Conservation (phyloP, 2,888 invertebrate genomes). For the Pteria penguin region DNA sequence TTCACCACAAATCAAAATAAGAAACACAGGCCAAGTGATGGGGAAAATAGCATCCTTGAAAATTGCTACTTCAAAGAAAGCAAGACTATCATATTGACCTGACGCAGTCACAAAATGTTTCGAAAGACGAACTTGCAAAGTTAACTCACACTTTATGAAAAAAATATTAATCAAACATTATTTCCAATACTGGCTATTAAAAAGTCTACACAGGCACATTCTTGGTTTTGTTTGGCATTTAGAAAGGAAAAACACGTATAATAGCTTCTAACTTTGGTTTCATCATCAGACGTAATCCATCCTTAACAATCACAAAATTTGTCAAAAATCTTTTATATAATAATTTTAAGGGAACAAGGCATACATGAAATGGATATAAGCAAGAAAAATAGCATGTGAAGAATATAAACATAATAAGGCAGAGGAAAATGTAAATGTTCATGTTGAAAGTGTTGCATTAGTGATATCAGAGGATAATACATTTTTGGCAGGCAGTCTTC, state of each 20-base stretch:
- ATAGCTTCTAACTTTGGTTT: not conserved
- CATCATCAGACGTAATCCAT: not conserved
- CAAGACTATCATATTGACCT: slow-evolving; percentile 4
- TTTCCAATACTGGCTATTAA: not conserved
- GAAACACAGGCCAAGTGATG: not conserved
- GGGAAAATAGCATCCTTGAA: not conserved
- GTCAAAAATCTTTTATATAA: not conserved
- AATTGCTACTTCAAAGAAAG: not conserved
- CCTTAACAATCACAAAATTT: not conserved
- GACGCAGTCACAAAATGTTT: slow-evolving; percentile 2
- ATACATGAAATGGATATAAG: not conserved
- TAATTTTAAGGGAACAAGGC: not conserved
- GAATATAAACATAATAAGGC: not conserved
- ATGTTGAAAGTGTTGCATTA: not conserved
- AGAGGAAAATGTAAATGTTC: not conserved
- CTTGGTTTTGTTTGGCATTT: not conserved
- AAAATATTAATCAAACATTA: not conserved
- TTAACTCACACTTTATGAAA: not conserved
- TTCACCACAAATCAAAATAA: not conserved
- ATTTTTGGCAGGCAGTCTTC: slow-evolving; percentile 1
- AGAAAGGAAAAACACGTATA: not conserved
- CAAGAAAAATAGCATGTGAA: not conserved
- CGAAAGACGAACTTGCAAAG: not conserved
- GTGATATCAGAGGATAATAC: not conserved
- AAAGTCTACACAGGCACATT: not conserved